Conservation (phyloP, 35 echinoderm and acorn worm genomes). For the Lytechinus pictus region DNA sequence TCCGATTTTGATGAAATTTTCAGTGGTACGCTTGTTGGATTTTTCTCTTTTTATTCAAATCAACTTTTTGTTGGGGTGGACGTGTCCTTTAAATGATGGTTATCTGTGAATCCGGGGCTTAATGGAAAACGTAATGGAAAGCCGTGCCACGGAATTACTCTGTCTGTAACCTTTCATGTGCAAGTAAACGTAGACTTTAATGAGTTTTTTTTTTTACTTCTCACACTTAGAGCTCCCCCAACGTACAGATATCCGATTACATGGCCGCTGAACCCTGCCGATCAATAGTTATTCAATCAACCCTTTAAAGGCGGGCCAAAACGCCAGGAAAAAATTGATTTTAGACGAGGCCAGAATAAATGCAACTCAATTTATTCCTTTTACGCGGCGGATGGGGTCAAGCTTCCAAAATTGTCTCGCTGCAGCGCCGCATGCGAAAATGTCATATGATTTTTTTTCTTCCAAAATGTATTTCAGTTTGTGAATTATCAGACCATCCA, state of each 20-base stretch:
- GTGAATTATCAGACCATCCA: background rate
- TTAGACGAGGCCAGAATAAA: background rate
- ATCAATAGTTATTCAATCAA: background rate
- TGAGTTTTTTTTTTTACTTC: background rate
- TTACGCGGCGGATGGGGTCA: background rate
- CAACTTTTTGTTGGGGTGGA: too few species aligned
- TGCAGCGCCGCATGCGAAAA: background rate
- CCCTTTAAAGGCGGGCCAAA: background rate
- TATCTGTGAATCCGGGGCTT: background rate
- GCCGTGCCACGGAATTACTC: background rate
- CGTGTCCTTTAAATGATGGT: too few species aligned
- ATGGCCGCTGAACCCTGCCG: background rate
- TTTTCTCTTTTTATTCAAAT: too few species aligned
- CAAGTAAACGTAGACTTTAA: constrained; percentile 11
- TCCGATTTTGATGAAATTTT: too few species aligned
- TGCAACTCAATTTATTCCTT: background rate
- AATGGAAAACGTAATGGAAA: background rate
- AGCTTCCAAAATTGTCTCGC: background rate
- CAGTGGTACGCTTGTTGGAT: too few species aligned
- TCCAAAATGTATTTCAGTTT: background rate
- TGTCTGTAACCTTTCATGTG: background rate
- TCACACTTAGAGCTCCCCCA: background rate
- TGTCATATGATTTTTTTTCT: background rate
- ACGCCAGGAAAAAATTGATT: background rate
- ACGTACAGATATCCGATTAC: background rate